phyloP scores from a whole-genome alignment of 2,797 vertebrate species.

The Heteromormyrus szaboi region DNA sequence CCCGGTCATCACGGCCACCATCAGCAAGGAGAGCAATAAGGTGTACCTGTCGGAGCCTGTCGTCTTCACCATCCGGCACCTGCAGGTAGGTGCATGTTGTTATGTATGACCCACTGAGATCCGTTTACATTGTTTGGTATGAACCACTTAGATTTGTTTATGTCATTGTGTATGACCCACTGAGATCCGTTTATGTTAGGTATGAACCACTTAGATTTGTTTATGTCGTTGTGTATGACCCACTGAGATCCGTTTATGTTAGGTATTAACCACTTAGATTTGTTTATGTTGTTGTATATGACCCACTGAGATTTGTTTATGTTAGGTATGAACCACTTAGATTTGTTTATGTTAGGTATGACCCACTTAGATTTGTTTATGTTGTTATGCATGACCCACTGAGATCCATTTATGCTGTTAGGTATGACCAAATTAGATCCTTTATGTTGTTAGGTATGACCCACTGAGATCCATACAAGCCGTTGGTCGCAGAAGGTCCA shows the following conservation, averaged over 20 bases:
- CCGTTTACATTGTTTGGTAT: neutral
- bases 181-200: neutral
- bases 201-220: neutral
- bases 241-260: neutral
- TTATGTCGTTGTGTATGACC: neutral
- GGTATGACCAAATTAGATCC: neutral
- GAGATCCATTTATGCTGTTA: neutral
- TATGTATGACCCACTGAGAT: neutral
- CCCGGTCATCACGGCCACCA: constrained; percentile 89
- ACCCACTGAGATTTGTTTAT: neutral
- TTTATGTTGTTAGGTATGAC: neutral
- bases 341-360: neutral
- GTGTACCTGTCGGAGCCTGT: constrained; percentile 95
- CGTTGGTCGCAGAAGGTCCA: neutral
- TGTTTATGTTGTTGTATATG: neutral
- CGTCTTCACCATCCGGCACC: constrained; percentile 88
- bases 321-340: neutral
- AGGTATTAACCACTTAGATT: neutral
- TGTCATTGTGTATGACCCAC: neutral
- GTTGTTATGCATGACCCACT: neutral
- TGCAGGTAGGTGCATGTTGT: constrained; percentile 70
- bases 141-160: neutral
- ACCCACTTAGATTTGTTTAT: neutral
- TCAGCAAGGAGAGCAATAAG: constrained; percentile 96
- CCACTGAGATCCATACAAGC: neutral